Conservation (phyloP, 2,797 vertebrate genomes). For the Alexandromys oeconomus region DNA sequence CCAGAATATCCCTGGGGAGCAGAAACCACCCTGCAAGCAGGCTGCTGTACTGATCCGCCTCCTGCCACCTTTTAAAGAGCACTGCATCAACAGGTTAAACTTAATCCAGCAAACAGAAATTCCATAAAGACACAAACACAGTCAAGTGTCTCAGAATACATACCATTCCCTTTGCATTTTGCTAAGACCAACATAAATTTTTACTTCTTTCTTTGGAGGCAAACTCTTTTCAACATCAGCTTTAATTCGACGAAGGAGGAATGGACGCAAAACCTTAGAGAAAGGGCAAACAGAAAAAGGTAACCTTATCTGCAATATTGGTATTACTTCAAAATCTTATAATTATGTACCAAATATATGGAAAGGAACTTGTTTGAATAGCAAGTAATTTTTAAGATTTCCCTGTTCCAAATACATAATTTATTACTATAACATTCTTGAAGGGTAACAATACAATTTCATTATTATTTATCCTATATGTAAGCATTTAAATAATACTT, state of each 20-base stretch:
- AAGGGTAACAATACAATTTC: not conserved
- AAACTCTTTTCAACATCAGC: slow-evolving; percentile 99
- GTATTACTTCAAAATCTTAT: slow-evolving; percentile 28
- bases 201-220: slow-evolving; percentile 98
- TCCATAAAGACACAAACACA: slow-evolving; percentile 21
- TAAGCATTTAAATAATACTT: not conserved
- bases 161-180: slow-evolving; percentile 99
- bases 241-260: slow-evolving; percentile 98
- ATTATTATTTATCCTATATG: slow-evolving; percentile 10
- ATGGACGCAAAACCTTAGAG: slow-evolving; percentile 95
- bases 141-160: slow-evolving; percentile 72
- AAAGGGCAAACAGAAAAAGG: slow-evolving; percentile 28
- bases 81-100: not conserved
- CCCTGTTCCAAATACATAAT: not conserved
- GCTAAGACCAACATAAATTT: slow-evolving; percentile 99
- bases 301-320: not conserved
- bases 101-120: slow-evolving; percentile 22
- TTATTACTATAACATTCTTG: not conserved
- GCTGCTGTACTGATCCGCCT: not conserved
- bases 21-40: not conserved
- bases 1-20: not conserved
- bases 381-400: slow-evolving; percentile 36
- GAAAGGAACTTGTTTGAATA: slow-evolving; percentile 33
- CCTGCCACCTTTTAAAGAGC: not conserved
- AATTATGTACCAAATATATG: not conserved